A percentile compares a stretch with the other conserved stretches of the same genome.
These are phyloP conservation scores for Drosophila nannoptera DNA, from an alignment of 1,140 invertebrate species.

Conservation along the genomic window DNA sequence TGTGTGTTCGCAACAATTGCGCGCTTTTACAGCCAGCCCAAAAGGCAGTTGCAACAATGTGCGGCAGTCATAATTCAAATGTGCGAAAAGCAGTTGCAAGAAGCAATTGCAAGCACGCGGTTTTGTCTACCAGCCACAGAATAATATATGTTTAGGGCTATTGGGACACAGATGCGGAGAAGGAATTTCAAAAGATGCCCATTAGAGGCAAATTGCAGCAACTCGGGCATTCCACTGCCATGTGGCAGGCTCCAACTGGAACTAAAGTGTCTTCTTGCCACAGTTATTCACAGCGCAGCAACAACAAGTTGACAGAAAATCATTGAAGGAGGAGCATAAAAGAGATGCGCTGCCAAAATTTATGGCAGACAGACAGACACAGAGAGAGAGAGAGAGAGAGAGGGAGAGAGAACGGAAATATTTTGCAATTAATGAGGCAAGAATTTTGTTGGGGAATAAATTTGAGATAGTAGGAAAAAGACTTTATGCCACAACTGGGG, in stretches of 20 bases:
- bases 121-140: slow-evolving; percentile 18
- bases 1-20: slow-evolving; percentile 48
- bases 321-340: background rate
- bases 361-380: too few species aligned
- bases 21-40: slow-evolving; percentile 59
- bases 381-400: too few species aligned
- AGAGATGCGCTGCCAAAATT: background rate
- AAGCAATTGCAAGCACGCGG: slow-evolving; percentile 33
- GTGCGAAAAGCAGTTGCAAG: slow-evolving; percentile 32
- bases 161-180: slow-evolving; percentile 6
- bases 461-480: too few species aligned
- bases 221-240: background rate
- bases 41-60: slow-evolving; percentile 60
- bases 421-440: too few species aligned
- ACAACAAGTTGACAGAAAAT: too few species aligned
- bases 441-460: too few species aligned
- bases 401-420: too few species aligned
- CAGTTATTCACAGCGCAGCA: too few species aligned
- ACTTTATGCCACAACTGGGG: too few species aligned
- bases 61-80: slow-evolving; percentile 67
- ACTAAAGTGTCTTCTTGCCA: background rate
- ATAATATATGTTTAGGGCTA: slow-evolving; percentile 7
- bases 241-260: background rate
- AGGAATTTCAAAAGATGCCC: slow-evolving; percentile 5
- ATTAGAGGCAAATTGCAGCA: slow-evolving; percentile 1